phyloP scores from a whole-genome alignment of 2,888 invertebrate species.

The Poecilobothrus nobilitatus region DNA sequence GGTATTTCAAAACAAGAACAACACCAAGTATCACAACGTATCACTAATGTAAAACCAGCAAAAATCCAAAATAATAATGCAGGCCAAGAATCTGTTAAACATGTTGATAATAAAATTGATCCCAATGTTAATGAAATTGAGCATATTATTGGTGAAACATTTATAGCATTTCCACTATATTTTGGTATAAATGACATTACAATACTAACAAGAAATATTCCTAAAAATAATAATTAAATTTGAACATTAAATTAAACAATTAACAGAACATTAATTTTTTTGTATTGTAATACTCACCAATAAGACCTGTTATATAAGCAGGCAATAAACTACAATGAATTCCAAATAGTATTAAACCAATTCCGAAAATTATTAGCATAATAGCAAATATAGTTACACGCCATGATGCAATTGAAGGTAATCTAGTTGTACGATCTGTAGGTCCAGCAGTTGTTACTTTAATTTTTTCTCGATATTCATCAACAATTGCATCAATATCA shows the following conservation, averaged over 20 bases:
- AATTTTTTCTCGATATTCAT: slow-evolving; percentile 64
- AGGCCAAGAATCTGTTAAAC: slow-evolving; percentile 40
- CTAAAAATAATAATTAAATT: slow-evolving; percentile 20
- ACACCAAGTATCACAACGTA: slow-evolving; percentile 41
- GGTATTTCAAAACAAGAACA: slow-evolving; percentile 39
- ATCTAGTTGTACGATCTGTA: slow-evolving; percentile 38
- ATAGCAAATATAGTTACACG: slow-evolving; percentile 39
- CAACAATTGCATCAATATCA: slow-evolving; percentile 68
- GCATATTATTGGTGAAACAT: slow-evolving; percentile 38
- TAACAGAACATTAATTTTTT: not conserved
- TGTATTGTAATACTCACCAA: slow-evolving; percentile 24
- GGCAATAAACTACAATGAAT: slow-evolving; percentile 33
- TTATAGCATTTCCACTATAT: slow-evolving; percentile 34
- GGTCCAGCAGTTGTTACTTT: slow-evolving; percentile 51
- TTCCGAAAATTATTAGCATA: slow-evolving; percentile 34
- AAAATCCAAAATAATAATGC: slow-evolving; percentile 39
- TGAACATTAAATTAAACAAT: not conserved
- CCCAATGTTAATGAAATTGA: slow-evolving; percentile 33
- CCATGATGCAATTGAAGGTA: slow-evolving; percentile 42
- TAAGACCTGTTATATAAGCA: slow-evolving; percentile 33
- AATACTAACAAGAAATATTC: slow-evolving; percentile 36
- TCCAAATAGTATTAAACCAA: slow-evolving; percentile 34
- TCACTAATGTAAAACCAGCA: slow-evolving; percentile 34
- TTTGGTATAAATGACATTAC: slow-evolving; percentile 42
- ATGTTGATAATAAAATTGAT: slow-evolving; percentile 34